Evolutionary conservation across 2,888 invertebrate genomes (phyloP).

Genomic region (Melinopterus prodromus): DNA sequence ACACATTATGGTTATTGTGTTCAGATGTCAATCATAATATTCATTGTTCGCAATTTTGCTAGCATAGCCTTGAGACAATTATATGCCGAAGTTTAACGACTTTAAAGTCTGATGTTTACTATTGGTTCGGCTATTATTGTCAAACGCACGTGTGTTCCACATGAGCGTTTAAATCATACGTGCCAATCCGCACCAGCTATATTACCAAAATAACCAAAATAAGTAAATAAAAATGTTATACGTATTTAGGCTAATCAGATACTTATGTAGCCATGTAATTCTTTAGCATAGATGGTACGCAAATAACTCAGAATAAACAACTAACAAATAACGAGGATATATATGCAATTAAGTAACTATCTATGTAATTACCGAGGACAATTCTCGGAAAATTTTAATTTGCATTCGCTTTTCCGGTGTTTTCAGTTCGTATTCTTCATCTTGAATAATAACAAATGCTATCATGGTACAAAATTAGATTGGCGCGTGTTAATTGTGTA

Average conservation of each 20-base stretch:
- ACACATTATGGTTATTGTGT: not conserved
- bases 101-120: not conserved
- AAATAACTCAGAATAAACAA: not conserved
- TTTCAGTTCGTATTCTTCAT: not conserved
- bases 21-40: not conserved
- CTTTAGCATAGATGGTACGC: not conserved
- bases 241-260: not conserved
- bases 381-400: not conserved
- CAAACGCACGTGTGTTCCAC: not conserved
- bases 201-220: not conserved
- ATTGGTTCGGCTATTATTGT: conserved; percentile 4
- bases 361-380: not conserved
- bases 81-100: not conserved
- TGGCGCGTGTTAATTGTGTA: not conserved
- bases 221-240: not conserved
- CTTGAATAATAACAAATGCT: not conserved
- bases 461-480: not conserved
- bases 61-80: not conserved
- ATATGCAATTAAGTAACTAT: not conserved
- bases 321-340: no score
- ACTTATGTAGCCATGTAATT: not conserved
- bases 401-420: not conserved
- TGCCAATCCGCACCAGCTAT: not conserved
- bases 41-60: conserved; percentile 4
- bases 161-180: not conserved